Conservation (phyloP, 1,140 invertebrate species). For the Halotydeus destructor region DNA sequence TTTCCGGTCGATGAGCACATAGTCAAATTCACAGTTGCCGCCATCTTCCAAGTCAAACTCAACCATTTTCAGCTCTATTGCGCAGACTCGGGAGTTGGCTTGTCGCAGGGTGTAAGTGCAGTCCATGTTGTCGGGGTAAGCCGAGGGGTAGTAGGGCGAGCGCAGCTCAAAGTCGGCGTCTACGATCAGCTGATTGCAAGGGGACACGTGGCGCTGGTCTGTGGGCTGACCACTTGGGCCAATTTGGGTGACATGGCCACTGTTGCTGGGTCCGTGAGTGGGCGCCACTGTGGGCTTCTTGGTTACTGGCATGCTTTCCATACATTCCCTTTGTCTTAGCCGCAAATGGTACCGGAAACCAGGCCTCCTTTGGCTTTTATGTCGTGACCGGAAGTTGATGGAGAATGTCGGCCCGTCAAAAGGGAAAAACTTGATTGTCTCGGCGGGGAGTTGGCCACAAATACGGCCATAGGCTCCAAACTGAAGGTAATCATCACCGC, state of each 20-base stretch:
- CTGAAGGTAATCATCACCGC: conserved; percentile 13
- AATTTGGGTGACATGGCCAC: too few relatives aligned
- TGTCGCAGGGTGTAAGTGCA: conserved; percentile 16
- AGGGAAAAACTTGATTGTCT: conserved; percentile 9
- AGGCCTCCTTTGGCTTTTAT: background rate
- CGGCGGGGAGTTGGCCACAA: conserved; percentile 13
- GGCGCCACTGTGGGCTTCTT: background rate
- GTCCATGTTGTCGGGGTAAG: conserved; percentile 15
- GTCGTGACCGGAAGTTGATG: background rate
- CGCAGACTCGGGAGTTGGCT: conserved; percentile 11
- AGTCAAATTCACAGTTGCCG: conserved; percentile 13
- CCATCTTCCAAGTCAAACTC: conserved; percentile 17
- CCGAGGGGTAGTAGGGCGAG: conserved; percentile 16
- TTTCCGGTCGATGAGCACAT: conserved; percentile 12
- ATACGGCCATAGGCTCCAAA: conserved; percentile 14
- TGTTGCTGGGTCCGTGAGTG: background rate
- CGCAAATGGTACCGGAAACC: too few relatives aligned
- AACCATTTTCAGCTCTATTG: conserved; percentile 15
- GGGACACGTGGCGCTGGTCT: too few relatives aligned
- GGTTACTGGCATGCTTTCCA: too few relatives aligned
- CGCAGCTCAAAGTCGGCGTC: conserved; percentile 14
- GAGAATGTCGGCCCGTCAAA: conserved; percentile 12
- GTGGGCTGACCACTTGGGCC: conserved; percentile 4
- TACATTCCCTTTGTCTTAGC: conserved; percentile 5
- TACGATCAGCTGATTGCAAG: conserved; percentile 11